Base-by-base conservation (phyloP, 2,797 vertebrate genomes). In the Mormyrops boulengeri region DNA sequence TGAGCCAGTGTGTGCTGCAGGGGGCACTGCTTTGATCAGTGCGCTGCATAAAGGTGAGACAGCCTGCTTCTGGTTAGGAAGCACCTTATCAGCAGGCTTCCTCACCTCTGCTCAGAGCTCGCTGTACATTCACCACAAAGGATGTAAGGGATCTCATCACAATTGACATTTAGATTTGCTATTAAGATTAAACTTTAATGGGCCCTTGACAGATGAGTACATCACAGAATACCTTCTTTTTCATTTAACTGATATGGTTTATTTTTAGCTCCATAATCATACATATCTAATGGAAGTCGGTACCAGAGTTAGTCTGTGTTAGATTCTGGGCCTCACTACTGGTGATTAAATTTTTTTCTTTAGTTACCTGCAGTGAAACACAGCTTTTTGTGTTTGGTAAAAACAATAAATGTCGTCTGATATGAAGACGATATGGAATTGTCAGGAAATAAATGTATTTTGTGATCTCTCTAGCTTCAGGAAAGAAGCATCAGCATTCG, bases 121-220 rank as follows among this genome's bases (percentile, higher is more conserved):
- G 1, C 38, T 14, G 47, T 44, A 73, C 49, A 34, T 88, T 26
- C 47, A 19, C 62, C 17, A 5, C 47, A 82, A 60, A 30, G 52
- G 22, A 30, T 60, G 52, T 89, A 53, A 50, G 49, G 9, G 11
- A 85, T 50, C 49, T 34, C 88, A 57, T 80, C 26, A 38, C 88
- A 41, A 77, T 14, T 85, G 47, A 85, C 47, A 85, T 89, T 82
- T 41, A 82, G 69, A 89, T 85, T 50, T 85, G 82, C 50, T 62
- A 52, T 44, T 85, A 89, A 62, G 44, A 57, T 49, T 62, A 60
- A 69, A 19, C 22, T 44, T 77, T 73, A 50, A 88, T 50, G 44
- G 49, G 17, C 11, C 12, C 52, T 41, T 49, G 55, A 60, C 80
- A 62, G 82, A 14, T 84, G 53, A 57, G 50, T 19, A 87, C 49